These are phyloP conservation scores for Spheniscus mendiculus DNA, from an alignment of 2,113 vertebrate species.

Conservation along the genomic window DNA sequence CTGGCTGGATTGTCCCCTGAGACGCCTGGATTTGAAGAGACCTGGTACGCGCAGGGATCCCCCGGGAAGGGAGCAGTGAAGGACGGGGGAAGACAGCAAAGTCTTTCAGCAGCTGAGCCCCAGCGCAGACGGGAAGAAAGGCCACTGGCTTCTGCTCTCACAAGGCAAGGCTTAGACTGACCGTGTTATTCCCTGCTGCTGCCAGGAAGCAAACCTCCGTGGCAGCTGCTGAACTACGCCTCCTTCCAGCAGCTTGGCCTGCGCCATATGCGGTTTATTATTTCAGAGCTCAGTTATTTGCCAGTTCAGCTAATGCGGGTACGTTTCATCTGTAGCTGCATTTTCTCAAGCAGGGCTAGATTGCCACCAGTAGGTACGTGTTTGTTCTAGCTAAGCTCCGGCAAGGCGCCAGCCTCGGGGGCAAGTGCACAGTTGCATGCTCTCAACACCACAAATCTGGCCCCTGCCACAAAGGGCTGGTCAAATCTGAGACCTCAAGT, in stretches of 20 bases:
- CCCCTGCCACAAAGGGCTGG: not conserved
- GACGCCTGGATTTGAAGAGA: not conserved
- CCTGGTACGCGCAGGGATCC: not conserved
- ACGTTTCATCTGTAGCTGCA: not conserved
- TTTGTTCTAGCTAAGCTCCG: not conserved
- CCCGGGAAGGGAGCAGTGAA: not conserved
- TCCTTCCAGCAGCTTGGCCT: not conserved
- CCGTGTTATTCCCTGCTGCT: not conserved
- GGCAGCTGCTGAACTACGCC: not conserved
- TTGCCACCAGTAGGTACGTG: not conserved
- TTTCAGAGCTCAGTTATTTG: constrained; percentile 25
- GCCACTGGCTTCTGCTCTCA: not conserved
- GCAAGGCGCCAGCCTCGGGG: not conserved
- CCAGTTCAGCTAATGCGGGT: not conserved
- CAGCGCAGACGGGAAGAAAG: not conserved
- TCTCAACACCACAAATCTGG: not conserved
- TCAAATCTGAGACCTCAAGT: not conserved
- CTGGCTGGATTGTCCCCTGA: fast-evolving
- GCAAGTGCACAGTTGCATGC: not conserved
- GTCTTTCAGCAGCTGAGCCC: not conserved
- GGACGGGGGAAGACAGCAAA: not conserved
- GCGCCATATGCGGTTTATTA: fast-evolving
- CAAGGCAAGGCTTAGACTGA: not conserved
- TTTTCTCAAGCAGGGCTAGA: not conserved
- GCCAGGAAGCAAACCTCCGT: not conserved